These are phyloP conservation scores for Melanaphis sacchari DNA, from an alignment of 1,140 invertebrate species.

Conservation along the genomic window DNA sequence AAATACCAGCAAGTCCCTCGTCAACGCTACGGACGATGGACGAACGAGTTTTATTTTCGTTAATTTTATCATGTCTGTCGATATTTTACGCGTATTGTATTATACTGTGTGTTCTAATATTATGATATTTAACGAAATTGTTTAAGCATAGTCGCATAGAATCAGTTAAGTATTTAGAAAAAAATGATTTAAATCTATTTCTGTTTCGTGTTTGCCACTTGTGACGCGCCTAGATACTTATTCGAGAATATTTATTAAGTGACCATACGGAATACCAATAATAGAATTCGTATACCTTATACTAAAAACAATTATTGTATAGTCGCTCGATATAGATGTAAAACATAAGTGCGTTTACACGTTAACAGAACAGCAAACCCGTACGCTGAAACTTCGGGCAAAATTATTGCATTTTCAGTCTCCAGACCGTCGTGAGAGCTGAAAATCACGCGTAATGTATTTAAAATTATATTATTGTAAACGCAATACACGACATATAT, in stretches of 20 bases:
- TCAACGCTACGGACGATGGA: not conserved
- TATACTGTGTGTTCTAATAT: not conserved
- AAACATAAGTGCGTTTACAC: no score
- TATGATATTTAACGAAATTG: not conserved
- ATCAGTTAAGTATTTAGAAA: no score
- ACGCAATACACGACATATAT: not conserved
- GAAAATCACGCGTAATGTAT: not conserved
- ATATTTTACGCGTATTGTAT: not conserved
- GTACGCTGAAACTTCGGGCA: not conserved
- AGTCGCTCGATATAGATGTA: no score
- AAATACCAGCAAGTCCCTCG: conserved; percentile 55
- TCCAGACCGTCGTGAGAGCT: not conserved
- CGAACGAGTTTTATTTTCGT: not conserved
- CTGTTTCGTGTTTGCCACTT: no score
- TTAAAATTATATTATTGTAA: not conserved
- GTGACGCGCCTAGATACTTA: no score
- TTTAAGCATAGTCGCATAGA: no score
- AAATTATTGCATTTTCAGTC: not conserved
- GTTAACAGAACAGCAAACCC: not conserved
- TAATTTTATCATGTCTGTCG: not conserved
- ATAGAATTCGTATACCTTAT: no score
- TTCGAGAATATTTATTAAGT: no score
- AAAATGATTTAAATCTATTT: no score
- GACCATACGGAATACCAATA: no score
- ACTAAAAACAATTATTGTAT: not conserved